Conservation (phyloP, 2,113 vertebrate genomes). For the Talpa occidentalis region DNA sequence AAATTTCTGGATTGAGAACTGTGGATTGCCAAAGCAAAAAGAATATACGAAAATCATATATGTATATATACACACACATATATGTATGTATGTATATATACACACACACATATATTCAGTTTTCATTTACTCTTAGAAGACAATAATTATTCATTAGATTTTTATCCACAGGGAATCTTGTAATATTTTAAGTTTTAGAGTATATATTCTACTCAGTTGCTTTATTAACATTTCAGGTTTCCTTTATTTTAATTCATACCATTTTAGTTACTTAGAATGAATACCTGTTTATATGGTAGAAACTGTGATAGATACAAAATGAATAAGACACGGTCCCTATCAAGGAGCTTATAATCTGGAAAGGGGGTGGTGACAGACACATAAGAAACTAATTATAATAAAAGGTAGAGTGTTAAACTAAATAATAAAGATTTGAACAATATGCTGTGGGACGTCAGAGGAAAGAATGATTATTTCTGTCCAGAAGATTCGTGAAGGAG, state of each 20-base stretch:
- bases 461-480: slow-evolving; percentile 56
- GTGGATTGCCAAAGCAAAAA: slow-evolving; percentile 60
- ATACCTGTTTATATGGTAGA: slow-evolving; percentile 68
- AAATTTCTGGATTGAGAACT: slow-evolving; percentile 63
- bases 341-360: slow-evolving; percentile 77
- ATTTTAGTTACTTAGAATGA: slow-evolving; percentile 71
- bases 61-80: not conserved
- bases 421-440: slow-evolving; percentile 75
- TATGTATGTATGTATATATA: too few species aligned
- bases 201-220: slow-evolving; percentile 56
- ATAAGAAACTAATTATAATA: slow-evolving; percentile 54
- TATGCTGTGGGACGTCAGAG: slow-evolving; percentile 46
- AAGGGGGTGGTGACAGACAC: slow-evolving; percentile 66
- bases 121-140: slow-evolving; percentile 69
- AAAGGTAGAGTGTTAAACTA: slow-evolving; percentile 23
- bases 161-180: slow-evolving; percentile 77
- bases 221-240: slow-evolving; percentile 71
- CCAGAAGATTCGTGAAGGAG: slow-evolving; percentile 41
- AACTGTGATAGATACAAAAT: slow-evolving; percentile 74
- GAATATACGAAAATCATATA: slow-evolving; percentile 51
- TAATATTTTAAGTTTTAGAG: slow-evolving; percentile 69
- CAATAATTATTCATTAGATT: slow-evolving; percentile 68
- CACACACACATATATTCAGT: not conserved
- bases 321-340: slow-evolving; percentile 83
- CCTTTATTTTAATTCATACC: slow-evolving; percentile 65